Evolutionary conservation across 2,113 vertebrate species (phyloP).

Genomic region (Dipodomys spectabilis): DNA sequence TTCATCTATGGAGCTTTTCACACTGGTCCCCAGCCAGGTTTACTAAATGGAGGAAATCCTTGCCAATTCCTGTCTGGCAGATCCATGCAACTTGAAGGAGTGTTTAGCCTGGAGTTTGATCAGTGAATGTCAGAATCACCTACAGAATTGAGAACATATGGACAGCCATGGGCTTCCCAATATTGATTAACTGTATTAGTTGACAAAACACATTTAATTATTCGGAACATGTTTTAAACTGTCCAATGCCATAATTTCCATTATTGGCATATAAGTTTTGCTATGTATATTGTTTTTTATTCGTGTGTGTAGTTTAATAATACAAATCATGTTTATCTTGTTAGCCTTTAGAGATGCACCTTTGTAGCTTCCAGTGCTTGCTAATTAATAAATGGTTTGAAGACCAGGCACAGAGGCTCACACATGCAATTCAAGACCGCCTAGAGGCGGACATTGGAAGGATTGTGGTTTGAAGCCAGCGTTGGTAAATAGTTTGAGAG

Average conservation of each 20-base stretch:
- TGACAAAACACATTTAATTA: constrained; percentile 37
- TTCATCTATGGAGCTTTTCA: constrained; percentile 41
- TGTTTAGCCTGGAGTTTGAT: constrained; percentile 41
- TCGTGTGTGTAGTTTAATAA: constrained; percentile 1
- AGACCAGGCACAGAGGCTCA: no score
- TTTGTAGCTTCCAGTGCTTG: neutral
- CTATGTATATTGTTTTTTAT: neutral
- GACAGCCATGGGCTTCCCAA: neutral
- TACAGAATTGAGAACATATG: neutral
- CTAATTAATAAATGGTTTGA: constrained; percentile 3
- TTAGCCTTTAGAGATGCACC: neutral
- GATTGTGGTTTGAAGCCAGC: no score
- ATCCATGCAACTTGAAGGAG: neutral
- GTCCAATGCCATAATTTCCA: neutral
- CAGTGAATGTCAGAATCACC: neutral
- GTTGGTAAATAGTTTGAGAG: no score
- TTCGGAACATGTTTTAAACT: constrained; percentile 19
- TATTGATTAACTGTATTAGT: neutral
- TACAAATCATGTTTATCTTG: neutral
- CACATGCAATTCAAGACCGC: no score
- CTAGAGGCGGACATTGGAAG: no score
- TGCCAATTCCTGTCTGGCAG: constrained; percentile 44
- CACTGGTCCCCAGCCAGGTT: neutral
- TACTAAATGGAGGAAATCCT: constrained; percentile 30
- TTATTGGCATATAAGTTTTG: neutral